Conservation (phyloP, 2,888 invertebrate species). For the Arrhopalites spinosus region DNA sequence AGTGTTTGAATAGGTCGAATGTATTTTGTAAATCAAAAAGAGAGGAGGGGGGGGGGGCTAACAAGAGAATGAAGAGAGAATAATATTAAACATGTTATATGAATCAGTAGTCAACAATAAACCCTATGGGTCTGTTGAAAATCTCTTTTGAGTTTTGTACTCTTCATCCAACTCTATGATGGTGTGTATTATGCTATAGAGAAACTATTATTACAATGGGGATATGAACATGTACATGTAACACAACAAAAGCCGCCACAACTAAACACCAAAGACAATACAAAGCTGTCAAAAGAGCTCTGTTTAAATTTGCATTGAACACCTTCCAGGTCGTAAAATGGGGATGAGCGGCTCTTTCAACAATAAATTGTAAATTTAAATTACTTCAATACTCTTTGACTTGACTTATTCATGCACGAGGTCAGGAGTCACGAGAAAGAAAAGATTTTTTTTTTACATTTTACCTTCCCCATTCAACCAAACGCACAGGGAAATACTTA, state of each 20-base stretch:
- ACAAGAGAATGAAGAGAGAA: too few species aligned
- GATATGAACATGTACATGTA: too few species aligned
- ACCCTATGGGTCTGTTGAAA: too few species aligned
- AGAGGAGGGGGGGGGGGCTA: too few species aligned
- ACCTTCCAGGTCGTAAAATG: constrained; percentile 14
- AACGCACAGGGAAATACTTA: not conserved
- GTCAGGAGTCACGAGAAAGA: constrained; percentile 17
- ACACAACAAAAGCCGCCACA: not conserved
- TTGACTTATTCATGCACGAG: constrained; percentile 19
- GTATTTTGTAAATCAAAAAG: too few species aligned
- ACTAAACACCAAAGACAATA: constrained; percentile 17
- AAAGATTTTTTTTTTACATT: not conserved
- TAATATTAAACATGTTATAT: too few species aligned
- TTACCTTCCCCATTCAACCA: too few species aligned
- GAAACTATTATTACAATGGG: too few species aligned
- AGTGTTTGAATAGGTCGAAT: too few species aligned
- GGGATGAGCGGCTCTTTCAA: constrained; percentile 23
- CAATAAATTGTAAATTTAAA: constrained; percentile 34
- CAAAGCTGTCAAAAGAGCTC: constrained; percentile 22
- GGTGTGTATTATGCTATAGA: not conserved
- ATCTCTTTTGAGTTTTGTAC: too few species aligned
- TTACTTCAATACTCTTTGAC: constrained; percentile 21
- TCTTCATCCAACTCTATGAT: not conserved
- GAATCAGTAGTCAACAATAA: too few species aligned
- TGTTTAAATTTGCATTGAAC: constrained; percentile 28